Evolutionary conservation across 2,113 vertebrate genomes (phyloP), one percentile per base, ranked within the genome.

Genomic region (Odocoileus virginianus): DNA sequence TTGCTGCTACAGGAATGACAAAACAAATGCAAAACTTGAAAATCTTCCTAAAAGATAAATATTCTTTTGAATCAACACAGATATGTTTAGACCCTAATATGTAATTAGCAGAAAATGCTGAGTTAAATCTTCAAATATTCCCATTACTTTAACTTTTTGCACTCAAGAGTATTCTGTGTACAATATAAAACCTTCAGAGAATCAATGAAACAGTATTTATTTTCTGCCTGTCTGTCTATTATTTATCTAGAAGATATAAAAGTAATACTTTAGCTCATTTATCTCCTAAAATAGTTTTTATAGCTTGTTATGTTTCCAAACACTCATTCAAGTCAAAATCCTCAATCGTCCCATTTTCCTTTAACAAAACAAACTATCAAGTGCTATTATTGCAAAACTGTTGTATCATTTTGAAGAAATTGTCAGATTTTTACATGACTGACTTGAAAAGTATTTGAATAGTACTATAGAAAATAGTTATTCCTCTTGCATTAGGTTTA

Each of bases 281-380:
- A 67, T 19, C 30, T 95, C 87, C 21, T 81, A 86, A 86, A 81
- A 47, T 83, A 43, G 6, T 55, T 96, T 90, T 85, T 85, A 82
- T 21, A 89, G 60, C 16, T 47, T 91, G n/a, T 81, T 94, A 57
- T 83, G 11, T 95, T 94, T 96, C 15, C 50, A 81, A 12, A 13
- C 40, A 79, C 36, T 55, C 60, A 25, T 47, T 93, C 17, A 45
- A 67, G 87, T 74, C 47, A 81, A 83, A 97, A 67, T 91, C 76
- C 60, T 87, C 21, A 95, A 85, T 87, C 27, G 60, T 95, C 28
- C 61, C 71, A 30, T 97, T 96, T 97, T 96, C 43, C 40, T 82
- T 95, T 97, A 81, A 95, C 27, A 71, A 86, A 98, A 95, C 21
- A 97, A 97, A 95, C 90, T 47, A 86, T 93, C 67, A 93, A 92